A percentile compares a stretch with the other conserved stretches of the same genome.
Conservation (phyloP, 2,888 invertebrate genomes). For the Lottia scabra region DNA sequence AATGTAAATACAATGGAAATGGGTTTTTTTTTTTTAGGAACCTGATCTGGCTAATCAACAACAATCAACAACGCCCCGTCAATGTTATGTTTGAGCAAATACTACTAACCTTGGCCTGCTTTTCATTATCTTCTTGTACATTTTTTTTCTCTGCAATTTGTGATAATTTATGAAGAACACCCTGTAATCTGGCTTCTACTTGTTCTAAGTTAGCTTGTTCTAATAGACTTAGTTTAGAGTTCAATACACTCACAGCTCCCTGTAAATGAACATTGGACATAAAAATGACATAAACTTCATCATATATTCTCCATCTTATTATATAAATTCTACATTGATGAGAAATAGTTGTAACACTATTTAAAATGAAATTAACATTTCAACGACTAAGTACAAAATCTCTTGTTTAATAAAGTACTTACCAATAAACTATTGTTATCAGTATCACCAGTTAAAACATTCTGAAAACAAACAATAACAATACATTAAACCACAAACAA, state of each 20-base stretch:
- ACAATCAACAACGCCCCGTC: not conserved
- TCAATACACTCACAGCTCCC: slow-evolving; percentile 83
- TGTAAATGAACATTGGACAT: slow-evolving; percentile 52
- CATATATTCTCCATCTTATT: no score
- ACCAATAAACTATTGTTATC: slow-evolving; percentile 60
- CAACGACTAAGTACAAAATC: no score
- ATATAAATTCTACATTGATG: no score
- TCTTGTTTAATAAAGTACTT: no score
- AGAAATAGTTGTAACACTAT: no score
- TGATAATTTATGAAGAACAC: slow-evolving; percentile 83
- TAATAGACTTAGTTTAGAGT: slow-evolving; percentile 82
- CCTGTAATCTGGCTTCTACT: slow-evolving; percentile 83
- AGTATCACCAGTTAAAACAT: slow-evolving; percentile 53
- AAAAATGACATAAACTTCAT: no score
- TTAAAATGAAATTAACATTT: no score
- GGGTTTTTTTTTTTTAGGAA: no score
- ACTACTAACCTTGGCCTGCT: slow-evolving; percentile 68
- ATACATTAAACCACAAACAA: no score
- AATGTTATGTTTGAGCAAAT: not conserved
- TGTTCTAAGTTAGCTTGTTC: slow-evolving; percentile 86
- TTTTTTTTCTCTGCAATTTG: slow-evolving; percentile 76
- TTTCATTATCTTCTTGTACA: slow-evolving; percentile 71
- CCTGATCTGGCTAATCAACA: no score
- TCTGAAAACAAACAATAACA: slow-evolving; percentile 35
- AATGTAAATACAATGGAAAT: no score